phyloP scores from a whole-genome alignment of 2,113 vertebrate genomes.

The Cynocephalus volans region DNA sequence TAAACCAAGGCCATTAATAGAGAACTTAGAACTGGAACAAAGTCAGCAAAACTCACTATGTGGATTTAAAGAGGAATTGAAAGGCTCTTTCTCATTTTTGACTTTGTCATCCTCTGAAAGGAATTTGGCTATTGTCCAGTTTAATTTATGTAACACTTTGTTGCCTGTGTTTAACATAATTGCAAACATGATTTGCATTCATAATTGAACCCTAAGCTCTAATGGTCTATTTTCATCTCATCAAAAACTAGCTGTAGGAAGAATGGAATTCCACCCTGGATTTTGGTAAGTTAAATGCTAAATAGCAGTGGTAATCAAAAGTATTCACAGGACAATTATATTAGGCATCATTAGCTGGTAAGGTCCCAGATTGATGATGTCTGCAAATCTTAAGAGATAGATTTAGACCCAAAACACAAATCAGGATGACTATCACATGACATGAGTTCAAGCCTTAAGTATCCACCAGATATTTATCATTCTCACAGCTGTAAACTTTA shows the following conservation, averaged over 20 bases:
- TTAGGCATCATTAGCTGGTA: not conserved
- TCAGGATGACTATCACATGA: slow-evolving; percentile 44
- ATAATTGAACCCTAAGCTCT: slow-evolving; percentile 80
- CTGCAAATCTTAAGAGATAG: slow-evolving; percentile 72
- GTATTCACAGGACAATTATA: not conserved
- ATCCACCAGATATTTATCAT: slow-evolving; percentile 9
- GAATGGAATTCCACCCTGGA: slow-evolving; percentile 35
- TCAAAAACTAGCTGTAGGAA: slow-evolving; percentile 76
- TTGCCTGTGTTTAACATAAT: slow-evolving; percentile 86
- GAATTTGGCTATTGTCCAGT: slow-evolving; percentile 85
- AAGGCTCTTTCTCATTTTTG: slow-evolving; percentile 72
- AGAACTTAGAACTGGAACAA: slow-evolving; percentile 23
- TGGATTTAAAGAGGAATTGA: slow-evolving; percentile 31
- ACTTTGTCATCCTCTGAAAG: slow-evolving; percentile 75
- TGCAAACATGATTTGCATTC: slow-evolving; percentile 84
- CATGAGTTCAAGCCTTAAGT: slow-evolving; percentile 39
- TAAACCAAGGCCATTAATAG: not conserved
- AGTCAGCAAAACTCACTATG: not conserved
- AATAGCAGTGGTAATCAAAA: not conserved
- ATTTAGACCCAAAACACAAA: slow-evolving; percentile 46
- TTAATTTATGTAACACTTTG: slow-evolving; percentile 86
- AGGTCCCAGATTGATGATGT: slow-evolving; percentile 19
- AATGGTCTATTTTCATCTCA: slow-evolving; percentile 59
- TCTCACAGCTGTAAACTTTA: not conserved
- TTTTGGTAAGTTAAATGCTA: slow-evolving; percentile 40